Percentiles rank a stretch among this genome's conserved stretches.
phyloP scores from a whole-genome alignment of 2,113 vertebrate genomes.

The Mus spicilegus region DNA sequence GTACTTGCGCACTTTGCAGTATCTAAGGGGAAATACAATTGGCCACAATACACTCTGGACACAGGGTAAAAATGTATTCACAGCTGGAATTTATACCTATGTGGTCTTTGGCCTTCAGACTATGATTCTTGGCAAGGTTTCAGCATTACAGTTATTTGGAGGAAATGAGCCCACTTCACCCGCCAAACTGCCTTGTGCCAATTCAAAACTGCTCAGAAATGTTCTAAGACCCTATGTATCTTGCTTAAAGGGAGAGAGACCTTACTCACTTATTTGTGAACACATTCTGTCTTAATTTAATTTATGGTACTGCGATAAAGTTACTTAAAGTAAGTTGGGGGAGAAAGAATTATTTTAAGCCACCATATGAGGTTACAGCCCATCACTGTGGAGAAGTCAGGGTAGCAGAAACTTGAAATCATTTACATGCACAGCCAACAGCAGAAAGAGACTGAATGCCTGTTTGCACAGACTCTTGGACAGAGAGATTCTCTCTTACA shows the following conservation, averaged over 20 bases:
- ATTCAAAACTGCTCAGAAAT: not conserved
- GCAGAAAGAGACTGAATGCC: not conserved
- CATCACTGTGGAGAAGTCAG: not conserved
- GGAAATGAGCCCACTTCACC: not conserved
- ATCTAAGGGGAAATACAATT: not conserved
- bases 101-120: conserved; percentile 7
- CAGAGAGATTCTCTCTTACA: no score
- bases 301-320: not conserved
- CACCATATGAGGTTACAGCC: not conserved
- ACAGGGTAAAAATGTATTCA: conserved; percentile 38
- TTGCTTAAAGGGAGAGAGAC: not conserved
- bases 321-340: not conserved
- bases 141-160: conserved; percentile 5
- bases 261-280: not conserved
- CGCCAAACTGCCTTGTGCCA: not conserved
- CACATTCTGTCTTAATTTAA: not conserved
- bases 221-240: not conserved
- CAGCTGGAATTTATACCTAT: not conserved
- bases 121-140: conserved; percentile 35
- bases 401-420: not conserved
- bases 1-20: conserved; percentile 83
- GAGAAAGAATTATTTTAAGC: not conserved
- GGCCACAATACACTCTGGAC: conserved; percentile 25
- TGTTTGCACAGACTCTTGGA: no score
- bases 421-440: not conserved